These are phyloP conservation scores for Papilio polytes DNA, from an alignment of 1,140 invertebrate species.

Conservation along the genomic window DNA sequence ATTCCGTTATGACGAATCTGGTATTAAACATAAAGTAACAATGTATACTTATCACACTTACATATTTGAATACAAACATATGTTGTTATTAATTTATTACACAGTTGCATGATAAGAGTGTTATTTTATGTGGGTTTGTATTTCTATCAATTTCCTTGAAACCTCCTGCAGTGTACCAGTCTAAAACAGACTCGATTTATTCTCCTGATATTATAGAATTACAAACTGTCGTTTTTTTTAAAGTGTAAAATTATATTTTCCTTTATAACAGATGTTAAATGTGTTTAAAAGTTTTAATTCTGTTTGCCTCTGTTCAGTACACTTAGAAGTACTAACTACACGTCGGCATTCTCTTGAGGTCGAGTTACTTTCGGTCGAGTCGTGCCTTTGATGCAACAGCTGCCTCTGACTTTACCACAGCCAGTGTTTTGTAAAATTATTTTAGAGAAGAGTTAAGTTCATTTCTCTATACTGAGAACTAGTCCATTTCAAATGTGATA, in stretches of 20 bases:
- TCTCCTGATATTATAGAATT: too few species aligned
- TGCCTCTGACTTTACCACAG: neutral
- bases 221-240: too few species aligned
- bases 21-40: neutral
- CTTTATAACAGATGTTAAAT: neutral
- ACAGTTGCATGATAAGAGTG: neutral
- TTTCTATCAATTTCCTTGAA: neutral
- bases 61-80: neutral
- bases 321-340: neutral
- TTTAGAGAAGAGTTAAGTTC: neutral
- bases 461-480: neutral
- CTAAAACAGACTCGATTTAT: too few species aligned
- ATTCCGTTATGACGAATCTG: constrained; percentile 5
- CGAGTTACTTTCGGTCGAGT: constrained; percentile 26
- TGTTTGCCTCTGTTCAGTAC: neutral
- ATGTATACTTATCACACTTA: neutral
- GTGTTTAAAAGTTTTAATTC: neutral
- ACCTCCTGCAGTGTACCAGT: too few species aligned
- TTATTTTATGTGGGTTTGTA: constrained; percentile 31
- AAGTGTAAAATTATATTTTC: neutral
- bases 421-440: neutral
- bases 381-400: constrained; percentile 16
- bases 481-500: neutral
- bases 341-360: constrained; percentile 1
- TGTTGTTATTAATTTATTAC: neutral